These are phyloP conservation scores for Coracias cyanogaster DNA, from an alignment of 2,797 vertebrate species.

Conservation along the genomic window DNA sequence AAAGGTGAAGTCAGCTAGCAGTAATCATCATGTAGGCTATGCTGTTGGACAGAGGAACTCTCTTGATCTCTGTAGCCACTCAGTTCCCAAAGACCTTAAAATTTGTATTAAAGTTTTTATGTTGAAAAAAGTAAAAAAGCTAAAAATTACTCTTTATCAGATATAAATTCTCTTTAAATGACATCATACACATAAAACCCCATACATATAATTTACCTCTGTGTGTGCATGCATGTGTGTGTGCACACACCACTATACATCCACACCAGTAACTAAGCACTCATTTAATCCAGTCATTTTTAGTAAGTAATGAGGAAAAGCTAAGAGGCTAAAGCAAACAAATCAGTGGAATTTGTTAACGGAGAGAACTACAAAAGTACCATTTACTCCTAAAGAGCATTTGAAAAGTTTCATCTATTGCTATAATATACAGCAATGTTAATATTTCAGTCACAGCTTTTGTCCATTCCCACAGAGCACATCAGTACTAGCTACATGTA, in stretches of 20 bases:
- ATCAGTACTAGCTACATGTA: constrained; percentile 78
- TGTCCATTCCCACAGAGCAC: constrained; percentile 57
- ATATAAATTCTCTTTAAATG: constrained; percentile 67
- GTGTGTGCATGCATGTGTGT: background rate
- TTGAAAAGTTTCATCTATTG: constrained; percentile 52
- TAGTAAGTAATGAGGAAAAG: constrained; percentile 51
- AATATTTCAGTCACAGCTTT: constrained; percentile 61
- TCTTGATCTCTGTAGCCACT: background rate
- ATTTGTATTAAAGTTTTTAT: background rate
- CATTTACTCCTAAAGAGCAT: constrained; percentile 55
- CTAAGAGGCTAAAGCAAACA: constrained; percentile 48
- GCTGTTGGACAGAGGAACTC: background rate
- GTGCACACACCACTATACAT: background rate
- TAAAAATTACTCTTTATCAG: constrained; percentile 46
- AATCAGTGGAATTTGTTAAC: constrained; percentile 59
- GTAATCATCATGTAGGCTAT: background rate
- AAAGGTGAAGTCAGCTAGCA: background rate
- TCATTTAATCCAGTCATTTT: constrained; percentile 70
- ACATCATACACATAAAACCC: constrained; percentile 25
- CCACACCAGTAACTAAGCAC: constrained; percentile 58
- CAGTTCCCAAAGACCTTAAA: background rate
- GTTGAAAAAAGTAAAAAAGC: constrained; percentile 36
- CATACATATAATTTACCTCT: background rate
- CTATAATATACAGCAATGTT: constrained; percentile 65
- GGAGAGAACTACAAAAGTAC: constrained; percentile 56